These are phyloP conservation scores for Clusia tigrina DNA, from an alignment of 2,888 invertebrate genomes.

Conservation along the genomic window DNA sequence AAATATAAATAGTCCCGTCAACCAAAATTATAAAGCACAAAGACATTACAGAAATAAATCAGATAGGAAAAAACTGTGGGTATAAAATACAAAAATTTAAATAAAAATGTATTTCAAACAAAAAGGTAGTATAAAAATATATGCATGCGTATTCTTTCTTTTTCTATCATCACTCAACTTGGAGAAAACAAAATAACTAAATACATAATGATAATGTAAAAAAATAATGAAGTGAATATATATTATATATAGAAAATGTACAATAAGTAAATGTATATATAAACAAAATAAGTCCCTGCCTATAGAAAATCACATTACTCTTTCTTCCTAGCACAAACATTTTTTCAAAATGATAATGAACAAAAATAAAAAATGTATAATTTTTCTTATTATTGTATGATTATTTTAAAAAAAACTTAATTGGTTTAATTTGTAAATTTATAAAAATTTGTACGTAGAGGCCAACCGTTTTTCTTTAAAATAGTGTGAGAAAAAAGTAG, in stretches of 20 bases:
- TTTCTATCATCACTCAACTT: conserved; percentile 13
- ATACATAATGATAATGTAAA: background rate
- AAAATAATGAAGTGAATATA: background rate
- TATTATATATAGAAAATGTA: background rate
- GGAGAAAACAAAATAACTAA: background rate
- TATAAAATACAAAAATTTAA: conserved; percentile 39
- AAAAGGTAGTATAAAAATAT: conserved; percentile 19
- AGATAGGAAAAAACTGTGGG: conserved; percentile 33
- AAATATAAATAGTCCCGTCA: conserved; percentile 63
- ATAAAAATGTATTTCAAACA: background rate
- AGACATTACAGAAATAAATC: conserved; percentile 27
- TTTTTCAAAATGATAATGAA: too few species aligned
- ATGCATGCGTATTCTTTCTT: conserved; percentile 36
- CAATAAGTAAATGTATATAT: background rate
- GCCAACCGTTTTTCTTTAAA: conserved; percentile 42
- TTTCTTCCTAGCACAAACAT: background rate
- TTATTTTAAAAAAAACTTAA: conserved; percentile 30
- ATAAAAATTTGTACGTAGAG: conserved; percentile 35
- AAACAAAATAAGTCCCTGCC: too few species aligned
- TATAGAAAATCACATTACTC: too few species aligned
- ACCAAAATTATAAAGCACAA: conserved; percentile 61
- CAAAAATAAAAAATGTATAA: too few species aligned
- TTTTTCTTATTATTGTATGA: too few species aligned
- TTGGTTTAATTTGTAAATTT: conserved; percentile 19
- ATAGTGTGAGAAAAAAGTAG: too few species aligned